Evolutionary conservation across 2,113 vertebrate species (phyloP).

Genomic region (Epinephelus cyanopodus): DNA sequence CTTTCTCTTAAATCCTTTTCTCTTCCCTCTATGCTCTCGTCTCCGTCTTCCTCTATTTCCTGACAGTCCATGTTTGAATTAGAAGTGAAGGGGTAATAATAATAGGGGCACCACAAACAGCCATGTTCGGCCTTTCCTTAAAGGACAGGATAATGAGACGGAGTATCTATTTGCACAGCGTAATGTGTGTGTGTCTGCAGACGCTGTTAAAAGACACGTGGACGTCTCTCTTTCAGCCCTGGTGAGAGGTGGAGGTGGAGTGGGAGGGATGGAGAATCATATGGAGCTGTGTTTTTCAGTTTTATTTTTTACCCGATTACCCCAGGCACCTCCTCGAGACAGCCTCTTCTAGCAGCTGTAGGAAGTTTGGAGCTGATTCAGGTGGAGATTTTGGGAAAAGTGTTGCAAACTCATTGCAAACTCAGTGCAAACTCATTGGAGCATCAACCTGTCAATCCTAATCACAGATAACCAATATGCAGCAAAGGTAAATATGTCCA

Average conservation of each 20-base stretch:
- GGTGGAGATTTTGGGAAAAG: neutral
- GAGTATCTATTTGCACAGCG: constrained; percentile 84
- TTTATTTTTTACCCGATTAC: neutral
- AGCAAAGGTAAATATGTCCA: constrained; percentile 81
- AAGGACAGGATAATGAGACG: constrained; percentile 86
- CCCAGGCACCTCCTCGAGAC: constrained; percentile 18
- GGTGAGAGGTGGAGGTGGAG: constrained; percentile 38
- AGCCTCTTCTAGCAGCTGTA: neutral
- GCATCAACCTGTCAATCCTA: constrained; percentile 71
- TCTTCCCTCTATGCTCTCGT: constrained; percentile 17
- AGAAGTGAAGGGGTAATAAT: constrained; percentile 74
- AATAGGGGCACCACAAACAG: constrained; percentile 77
- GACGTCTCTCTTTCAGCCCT: constrained; percentile 50
- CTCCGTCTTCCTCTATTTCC: constrained; percentile 50
- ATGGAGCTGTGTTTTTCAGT: neutral
- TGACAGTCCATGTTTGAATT: constrained; percentile 75
- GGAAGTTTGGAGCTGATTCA: neutral
- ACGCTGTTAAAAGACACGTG: constrained; percentile 74
- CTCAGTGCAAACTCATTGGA: constrained; percentile 54
- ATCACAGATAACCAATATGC: constrained; percentile 70
- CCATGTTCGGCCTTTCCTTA: constrained; percentile 79
- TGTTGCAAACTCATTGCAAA: constrained; percentile 48
- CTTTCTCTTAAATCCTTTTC: constrained; percentile 36
- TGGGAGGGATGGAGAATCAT: constrained; percentile 12
- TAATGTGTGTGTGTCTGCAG: constrained; percentile 85